Conservation (phyloP, 2,113 vertebrate species). For the Tinamus guttatus region DNA sequence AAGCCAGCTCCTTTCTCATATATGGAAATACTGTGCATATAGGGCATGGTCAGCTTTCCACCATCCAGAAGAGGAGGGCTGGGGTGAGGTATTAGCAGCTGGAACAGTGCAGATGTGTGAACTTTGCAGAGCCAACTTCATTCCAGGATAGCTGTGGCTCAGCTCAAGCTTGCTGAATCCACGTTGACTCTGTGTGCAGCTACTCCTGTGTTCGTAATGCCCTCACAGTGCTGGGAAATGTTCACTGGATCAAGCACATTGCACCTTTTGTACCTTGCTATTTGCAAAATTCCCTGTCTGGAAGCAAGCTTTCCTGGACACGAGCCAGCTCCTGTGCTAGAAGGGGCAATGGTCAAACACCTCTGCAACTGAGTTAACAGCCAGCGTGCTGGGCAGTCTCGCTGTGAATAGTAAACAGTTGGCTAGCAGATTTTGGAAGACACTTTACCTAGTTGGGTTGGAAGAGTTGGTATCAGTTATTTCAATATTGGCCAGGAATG, state of each 20-base stretch:
- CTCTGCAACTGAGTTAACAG: not conserved
- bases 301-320: not conserved
- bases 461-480: not conserved
- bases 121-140: not conserved
- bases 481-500: not conserved
- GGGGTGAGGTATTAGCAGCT: not conserved
- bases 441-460: not conserved
- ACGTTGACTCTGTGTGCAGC: not conserved
- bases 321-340: not conserved
- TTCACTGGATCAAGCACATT: rapidly evolving
- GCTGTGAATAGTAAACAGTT: not conserved
- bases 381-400: not conserved
- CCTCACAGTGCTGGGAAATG: not conserved
- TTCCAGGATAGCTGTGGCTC: not conserved
- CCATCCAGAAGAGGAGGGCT: not conserved
- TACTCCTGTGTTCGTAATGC: not conserved
- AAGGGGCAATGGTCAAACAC: not conserved
- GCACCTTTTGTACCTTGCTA: not conserved
- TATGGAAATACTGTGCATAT: not conserved
- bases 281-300: not conserved
- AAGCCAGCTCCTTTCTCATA: not conserved
- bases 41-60: not conserved
- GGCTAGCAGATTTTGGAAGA: not conserved
- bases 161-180: not conserved
- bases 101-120: not conserved